phyloP scores from a whole-genome alignment of 2,888 invertebrate species.

The Malacosoma neustria region DNA sequence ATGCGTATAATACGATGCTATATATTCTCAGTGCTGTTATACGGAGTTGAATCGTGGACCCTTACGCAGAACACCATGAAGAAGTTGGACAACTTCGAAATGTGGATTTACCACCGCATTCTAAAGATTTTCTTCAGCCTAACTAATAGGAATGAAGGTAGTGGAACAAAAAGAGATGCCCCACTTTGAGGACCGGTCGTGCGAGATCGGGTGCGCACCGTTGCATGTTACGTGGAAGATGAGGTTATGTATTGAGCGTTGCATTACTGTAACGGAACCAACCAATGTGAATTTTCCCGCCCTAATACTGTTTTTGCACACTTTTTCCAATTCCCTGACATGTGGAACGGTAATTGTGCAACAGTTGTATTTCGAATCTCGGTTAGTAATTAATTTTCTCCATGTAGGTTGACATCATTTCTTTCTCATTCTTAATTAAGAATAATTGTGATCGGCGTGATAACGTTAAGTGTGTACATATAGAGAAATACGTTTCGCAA shows the following conservation, averaged over 20 bases:
- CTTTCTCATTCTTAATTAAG: background rate
- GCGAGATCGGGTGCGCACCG: slow-evolving; percentile 70
- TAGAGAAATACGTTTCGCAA: too few relatives aligned
- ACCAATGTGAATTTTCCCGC: slow-evolving; percentile 70
- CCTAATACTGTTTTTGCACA: slow-evolving; percentile 61
- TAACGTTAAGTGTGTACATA: too few relatives aligned
- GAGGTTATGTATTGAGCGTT: slow-evolving; percentile 60
- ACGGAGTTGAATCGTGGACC: too few relatives aligned
- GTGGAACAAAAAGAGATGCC: slow-evolving; percentile 75
- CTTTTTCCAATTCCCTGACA: slow-evolving; percentile 56
- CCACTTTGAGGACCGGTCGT: slow-evolving; percentile 70
- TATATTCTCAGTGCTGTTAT: too few relatives aligned
- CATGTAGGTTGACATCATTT: background rate
- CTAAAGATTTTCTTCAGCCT: too few relatives aligned
- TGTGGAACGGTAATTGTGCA: slow-evolving; percentile 44
- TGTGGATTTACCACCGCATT: too few relatives aligned
- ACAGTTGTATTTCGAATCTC: slow-evolving; percentile 32
- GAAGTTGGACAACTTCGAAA: too few relatives aligned
- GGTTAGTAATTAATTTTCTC: slow-evolving; percentile 7
- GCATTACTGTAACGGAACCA: slow-evolving; percentile 55
- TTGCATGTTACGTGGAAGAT: slow-evolving; percentile 70
- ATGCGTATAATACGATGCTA: too few relatives aligned
- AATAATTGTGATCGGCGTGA: too few relatives aligned
- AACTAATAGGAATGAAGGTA: too few relatives aligned
- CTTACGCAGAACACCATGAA: too few relatives aligned